These are phyloP conservation scores for Crotophaga sulcirostris DNA, from an alignment of 2,113 vertebrate genomes.

Conservation along the genomic window DNA sequence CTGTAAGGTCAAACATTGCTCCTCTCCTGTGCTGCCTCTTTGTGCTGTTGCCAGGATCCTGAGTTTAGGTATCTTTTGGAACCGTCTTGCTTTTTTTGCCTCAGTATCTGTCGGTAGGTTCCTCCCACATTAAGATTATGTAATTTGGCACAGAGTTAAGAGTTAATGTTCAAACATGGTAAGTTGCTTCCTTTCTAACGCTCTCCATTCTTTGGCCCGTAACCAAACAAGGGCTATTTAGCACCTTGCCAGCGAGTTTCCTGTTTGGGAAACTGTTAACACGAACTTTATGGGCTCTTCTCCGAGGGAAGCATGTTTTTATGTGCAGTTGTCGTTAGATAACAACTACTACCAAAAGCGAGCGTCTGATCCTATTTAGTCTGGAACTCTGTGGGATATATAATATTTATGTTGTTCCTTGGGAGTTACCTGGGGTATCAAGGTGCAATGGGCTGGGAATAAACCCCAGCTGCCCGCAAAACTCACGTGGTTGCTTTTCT, in stretches of 20 bases:
- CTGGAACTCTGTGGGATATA: background rate
- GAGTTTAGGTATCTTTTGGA: background rate
- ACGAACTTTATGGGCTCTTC: background rate
- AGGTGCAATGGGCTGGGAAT: background rate
- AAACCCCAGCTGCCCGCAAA: background rate
- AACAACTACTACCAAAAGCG: background rate
- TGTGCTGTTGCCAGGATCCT: background rate
- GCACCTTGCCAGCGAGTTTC: conserved; percentile 36
- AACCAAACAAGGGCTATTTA: conserved; percentile 59
- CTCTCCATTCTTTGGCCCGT: background rate
- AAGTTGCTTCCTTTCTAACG: conserved; percentile 14
- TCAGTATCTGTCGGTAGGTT: background rate
- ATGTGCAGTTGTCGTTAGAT: background rate
- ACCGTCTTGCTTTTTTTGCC: background rate
- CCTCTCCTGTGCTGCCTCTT: background rate
- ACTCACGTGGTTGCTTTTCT: background rate
- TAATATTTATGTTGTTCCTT: background rate
- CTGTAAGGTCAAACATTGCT: background rate
- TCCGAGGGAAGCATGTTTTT: background rate
- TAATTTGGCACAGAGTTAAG: conserved; percentile 40
- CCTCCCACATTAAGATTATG: conserved; percentile 23
- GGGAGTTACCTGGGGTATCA: background rate
- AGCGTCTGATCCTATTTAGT: background rate
- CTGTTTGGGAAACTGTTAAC: conserved; percentile 44
- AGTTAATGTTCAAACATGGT: background rate